These are phyloP conservation scores for Abrostola tripartita DNA, from an alignment of 2,888 invertebrate species.

Conservation along the genomic window DNA sequence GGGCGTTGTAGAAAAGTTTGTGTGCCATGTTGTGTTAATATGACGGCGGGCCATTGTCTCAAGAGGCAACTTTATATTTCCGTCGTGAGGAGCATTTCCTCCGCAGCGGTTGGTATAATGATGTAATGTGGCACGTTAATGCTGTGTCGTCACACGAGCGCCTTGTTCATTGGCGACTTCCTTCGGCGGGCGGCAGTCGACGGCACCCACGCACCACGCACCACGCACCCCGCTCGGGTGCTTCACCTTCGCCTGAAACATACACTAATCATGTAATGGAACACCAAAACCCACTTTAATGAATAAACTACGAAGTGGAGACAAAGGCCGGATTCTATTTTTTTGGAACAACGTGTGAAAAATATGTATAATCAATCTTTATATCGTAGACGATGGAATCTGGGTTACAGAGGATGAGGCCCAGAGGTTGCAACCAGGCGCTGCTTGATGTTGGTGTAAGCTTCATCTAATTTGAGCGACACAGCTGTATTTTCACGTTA, in stretches of 20 bases:
- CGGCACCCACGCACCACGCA: constrained; percentile 41
- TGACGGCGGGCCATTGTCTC: constrained; percentile 26
- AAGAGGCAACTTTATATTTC: constrained; percentile 56
- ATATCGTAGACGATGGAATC: no score
- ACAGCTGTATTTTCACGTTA: no score
- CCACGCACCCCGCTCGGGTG: neutral
- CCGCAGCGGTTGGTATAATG: constrained; percentile 54
- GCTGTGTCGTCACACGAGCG: constrained; percentile 46
- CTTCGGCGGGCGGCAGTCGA: constrained; percentile 41
- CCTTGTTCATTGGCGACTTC: constrained; percentile 64
- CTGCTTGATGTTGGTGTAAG: no score
- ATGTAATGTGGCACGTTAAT: constrained; percentile 57
- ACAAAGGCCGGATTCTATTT: no score
- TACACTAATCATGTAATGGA: no score
- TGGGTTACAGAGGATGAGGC: no score
- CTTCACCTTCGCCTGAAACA: constrained; percentile 9
- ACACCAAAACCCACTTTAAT: no score
- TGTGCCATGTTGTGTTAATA: neutral
- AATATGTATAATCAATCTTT: no score
- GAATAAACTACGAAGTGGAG: no score
- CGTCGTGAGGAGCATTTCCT: constrained; percentile 54
- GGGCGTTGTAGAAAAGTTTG: neutral
- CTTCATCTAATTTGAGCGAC: no score
- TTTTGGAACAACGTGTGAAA: no score
- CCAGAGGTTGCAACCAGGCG: no score